These are phyloP conservation scores for Malacosoma neustria DNA, from an alignment of 2,888 invertebrate species.

Conservation along the genomic window DNA sequence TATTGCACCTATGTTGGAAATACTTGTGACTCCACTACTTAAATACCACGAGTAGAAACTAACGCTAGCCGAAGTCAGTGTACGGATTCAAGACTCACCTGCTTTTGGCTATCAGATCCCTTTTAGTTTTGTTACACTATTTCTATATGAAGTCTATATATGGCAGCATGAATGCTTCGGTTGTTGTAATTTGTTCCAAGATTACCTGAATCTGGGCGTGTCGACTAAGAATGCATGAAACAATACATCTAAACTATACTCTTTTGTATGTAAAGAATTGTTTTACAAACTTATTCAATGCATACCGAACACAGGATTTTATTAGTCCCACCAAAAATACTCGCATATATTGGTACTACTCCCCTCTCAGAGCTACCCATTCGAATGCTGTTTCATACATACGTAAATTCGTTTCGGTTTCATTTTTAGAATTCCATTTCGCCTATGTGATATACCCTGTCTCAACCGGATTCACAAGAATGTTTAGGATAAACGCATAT, in stretches of 20 bases:
- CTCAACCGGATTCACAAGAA: neutral
- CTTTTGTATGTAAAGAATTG: neutral
- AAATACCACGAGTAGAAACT: no score
- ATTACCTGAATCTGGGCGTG: no score
- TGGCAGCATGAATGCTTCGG: no score
- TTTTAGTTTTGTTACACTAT: no score
- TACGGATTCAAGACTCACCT: no score
- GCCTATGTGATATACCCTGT: neutral
- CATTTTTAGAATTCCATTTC: constrained; percentile 8
- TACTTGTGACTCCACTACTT: no score
- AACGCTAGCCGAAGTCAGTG: no score
- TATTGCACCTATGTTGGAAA: no score
- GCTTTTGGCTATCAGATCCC: no score
- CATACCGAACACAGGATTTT: neutral
- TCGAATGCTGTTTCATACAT: constrained; percentile 10
- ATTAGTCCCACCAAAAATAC: constrained; percentile 13
- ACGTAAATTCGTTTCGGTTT: constrained; percentile 13
- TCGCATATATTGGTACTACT: constrained; percentile 13
- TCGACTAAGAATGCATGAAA: no score
- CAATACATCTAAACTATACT: neutral
- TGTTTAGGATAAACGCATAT: neutral
- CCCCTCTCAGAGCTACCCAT: constrained; percentile 7
- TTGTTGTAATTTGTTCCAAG: no score
- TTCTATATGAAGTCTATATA: no score
- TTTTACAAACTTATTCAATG: neutral